phyloP scores from a whole-genome alignment of 2,888 invertebrate genomes.

The Hipparchia semele region DNA sequence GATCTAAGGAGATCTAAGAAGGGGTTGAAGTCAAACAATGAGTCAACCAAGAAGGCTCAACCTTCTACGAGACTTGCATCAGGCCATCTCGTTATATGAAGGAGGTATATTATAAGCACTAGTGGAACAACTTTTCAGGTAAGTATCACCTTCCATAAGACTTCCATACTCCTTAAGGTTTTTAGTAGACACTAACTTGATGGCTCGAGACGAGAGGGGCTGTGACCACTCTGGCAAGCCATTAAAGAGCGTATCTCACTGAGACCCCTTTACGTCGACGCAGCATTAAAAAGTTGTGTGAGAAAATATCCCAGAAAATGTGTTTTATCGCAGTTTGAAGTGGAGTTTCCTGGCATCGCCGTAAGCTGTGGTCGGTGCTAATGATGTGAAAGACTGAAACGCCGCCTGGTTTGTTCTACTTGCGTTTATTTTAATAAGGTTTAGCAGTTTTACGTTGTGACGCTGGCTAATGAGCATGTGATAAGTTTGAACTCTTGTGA shows the following conservation, averaged over 20 bases:
- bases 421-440: constrained; percentile 28
- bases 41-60: no score
- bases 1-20: no score
- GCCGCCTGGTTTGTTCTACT: constrained; percentile 30
- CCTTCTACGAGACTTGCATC: no score
- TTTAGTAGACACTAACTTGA: constrained; percentile 26
- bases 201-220: constrained; percentile 23
- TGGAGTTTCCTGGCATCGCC: constrained; percentile 55
- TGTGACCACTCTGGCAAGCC: constrained; percentile 56
- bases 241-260: constrained; percentile 64
- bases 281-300: constrained; percentile 74
- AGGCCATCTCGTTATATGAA: no score
- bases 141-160: constrained; percentile 22
- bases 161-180: constrained; percentile 24
- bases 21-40: no score
- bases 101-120: not conserved
- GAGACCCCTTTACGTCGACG: constrained; percentile 60
- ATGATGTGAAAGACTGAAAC: constrained; percentile 55
- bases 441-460: constrained; percentile 15
- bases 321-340: constrained; percentile 75
- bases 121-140: constrained; percentile 14
- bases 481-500: not conserved
- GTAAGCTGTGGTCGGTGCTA: constrained; percentile 68
- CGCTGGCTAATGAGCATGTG: not conserved
- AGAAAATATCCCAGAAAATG: constrained; percentile 66